Conservation (phyloP, 2,888 invertebrate species). For the Cantharis rufa region DNA sequence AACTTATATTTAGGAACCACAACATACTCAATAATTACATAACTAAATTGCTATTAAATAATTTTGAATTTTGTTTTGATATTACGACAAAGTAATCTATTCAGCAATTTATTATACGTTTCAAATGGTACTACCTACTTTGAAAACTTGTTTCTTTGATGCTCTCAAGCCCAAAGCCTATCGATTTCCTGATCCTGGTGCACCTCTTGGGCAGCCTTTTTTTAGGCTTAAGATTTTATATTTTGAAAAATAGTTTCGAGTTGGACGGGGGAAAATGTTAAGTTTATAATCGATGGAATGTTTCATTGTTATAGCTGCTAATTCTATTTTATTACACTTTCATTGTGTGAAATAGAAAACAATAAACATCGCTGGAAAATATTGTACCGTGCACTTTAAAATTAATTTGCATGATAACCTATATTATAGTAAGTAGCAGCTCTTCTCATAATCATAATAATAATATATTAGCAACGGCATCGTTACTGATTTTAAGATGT, state of each 20-base stretch:
- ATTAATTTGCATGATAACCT: background rate
- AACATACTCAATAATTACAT: background rate
- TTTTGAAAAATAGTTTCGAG: too few relatives aligned
- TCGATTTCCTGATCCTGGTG: too few relatives aligned
- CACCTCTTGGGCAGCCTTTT: too few relatives aligned
- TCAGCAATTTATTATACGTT: background rate
- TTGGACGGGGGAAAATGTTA: background rate
- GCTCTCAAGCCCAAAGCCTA: too few relatives aligned
- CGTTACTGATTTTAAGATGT: background rate
- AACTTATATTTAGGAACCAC: background rate
- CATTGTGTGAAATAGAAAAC: background rate
- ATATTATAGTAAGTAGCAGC: background rate
- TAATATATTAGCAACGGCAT: background rate
- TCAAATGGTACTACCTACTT: background rate
- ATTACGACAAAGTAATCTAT: background rate
- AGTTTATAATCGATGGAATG: background rate
- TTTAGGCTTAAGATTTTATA: too few relatives aligned
- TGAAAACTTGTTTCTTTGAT: background rate
- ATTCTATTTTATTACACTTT: background rate
- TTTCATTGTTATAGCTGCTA: background rate
- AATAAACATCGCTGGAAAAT: background rate
- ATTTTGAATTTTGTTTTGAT: background rate
- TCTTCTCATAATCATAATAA: background rate
- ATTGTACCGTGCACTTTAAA: background rate
- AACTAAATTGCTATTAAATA: background rate